These are phyloP conservation scores for Pristionchus maxplancki DNA, from an alignment of 2,888 invertebrate species.

Conservation along the genomic window DNA sequence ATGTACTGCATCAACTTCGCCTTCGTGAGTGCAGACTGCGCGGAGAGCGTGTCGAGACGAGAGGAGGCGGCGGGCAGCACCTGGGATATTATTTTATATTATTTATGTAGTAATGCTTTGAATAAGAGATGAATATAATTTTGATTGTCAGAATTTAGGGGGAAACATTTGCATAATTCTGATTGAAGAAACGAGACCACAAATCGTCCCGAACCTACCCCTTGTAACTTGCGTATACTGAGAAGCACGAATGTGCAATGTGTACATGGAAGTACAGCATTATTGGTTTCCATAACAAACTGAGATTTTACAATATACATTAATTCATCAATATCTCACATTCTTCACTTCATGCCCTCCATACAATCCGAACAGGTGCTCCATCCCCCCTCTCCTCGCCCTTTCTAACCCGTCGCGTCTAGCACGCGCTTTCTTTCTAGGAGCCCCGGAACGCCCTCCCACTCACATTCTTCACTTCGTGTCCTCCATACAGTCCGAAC, in stretches of 20 bases:
- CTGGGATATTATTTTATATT: background rate
- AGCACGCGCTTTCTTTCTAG: no score
- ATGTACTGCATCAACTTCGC: slow-evolving; percentile 55
- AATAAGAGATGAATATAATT: background rate
- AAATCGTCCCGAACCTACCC: no score
- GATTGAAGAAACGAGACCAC: no score
- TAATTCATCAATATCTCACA: background rate
- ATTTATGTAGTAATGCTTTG: no score
- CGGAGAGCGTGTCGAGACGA: background rate
- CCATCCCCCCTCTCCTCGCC: slow-evolving; percentile 37
- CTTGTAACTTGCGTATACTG: no score
- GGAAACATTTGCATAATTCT: no score
- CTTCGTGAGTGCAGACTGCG: slow-evolving; percentile 48
- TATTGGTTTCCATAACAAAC: no score
- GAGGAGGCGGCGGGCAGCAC: background rate
- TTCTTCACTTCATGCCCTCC: slow-evolving; percentile 1
- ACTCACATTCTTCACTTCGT: slow-evolving; percentile 28
- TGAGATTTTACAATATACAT: no score
- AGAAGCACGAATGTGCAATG: no score
- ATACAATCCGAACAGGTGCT: slow-evolving; percentile 24
- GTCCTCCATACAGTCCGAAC: slow-evolving; percentile 35
- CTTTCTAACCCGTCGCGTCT: no score
- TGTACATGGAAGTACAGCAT: no score
- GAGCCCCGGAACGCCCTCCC: background rate
- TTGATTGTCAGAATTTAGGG: no score